Base-by-base conservation (phyloP, 2,888 invertebrate species). In the Clunio marinus region DNA sequence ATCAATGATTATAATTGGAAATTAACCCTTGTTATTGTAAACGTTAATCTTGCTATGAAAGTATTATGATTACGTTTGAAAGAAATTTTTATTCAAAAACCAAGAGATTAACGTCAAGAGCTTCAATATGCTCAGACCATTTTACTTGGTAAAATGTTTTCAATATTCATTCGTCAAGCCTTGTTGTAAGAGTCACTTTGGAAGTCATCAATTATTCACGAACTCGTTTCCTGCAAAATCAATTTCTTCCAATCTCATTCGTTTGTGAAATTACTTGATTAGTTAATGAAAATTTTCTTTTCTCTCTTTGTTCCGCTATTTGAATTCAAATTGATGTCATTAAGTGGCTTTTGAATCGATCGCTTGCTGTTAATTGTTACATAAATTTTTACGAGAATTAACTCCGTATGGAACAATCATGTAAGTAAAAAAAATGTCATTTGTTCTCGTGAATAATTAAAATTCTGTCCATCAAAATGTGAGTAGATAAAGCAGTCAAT, bases 401-500 rank as follows among this genome's bases (percentile, higher is more conserved):
- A 41, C 7, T 17, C 24, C 51, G 13, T 27, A 25, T 57, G 3
- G 13, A 13, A 25, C 57, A 57, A 51, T 25, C 27, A 25, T 25
- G n/a, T 32, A 17, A 51, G 25, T 57, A 15, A 20, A 57, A 57
- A 27, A 25, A n/a, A 57, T 57, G 25, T 57, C 27, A 13, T 57
- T 27, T 24, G 27, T 25, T 27, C 10, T 55, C 55, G 27, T 66
- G 66, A 66, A 66, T 66, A 66, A 66, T 66, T 66, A 51, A 66
- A 28, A 35, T 10, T 22, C n/a, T 51, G 55, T 55, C 66, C 46
- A 25, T 66, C 66, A 35, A 20, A 63, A 57, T 57, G 57, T 57
- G 57, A 57, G 57, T 27, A 66, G 66, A 66, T 66, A 66, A 66
- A 66, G 45, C 66, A 66, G 24, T 24, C 66, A 66, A 66, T 66